A percentile compares a stretch with the other conserved stretches of the same genome.
phyloP scores from a whole-genome alignment of 2,888 invertebrate species.

The Cephus nigrinus region DNA sequence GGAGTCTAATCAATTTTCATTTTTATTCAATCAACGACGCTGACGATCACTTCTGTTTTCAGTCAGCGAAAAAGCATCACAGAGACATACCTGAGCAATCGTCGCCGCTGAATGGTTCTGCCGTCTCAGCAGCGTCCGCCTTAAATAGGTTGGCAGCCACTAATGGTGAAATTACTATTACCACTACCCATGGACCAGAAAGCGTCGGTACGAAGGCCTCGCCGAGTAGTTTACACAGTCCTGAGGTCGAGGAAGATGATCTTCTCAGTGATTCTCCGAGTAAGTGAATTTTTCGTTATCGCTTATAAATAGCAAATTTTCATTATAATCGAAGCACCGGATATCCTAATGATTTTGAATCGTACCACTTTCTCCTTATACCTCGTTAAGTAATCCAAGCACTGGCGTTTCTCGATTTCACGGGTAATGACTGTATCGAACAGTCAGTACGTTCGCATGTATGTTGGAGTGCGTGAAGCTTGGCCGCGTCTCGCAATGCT shows the following conservation, averaged over 20 bases:
- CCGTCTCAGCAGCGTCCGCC: constrained; percentile 70
- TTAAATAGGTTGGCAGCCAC: constrained; percentile 80
- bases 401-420: background rate
- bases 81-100: constrained; percentile 68
- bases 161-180: constrained; percentile 86
- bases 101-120: constrained; percentile 64
- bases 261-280: constrained; percentile 86
- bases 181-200: constrained; percentile 77
- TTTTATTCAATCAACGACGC: background rate
- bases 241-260: constrained; percentile 69
- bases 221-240: constrained; percentile 65
- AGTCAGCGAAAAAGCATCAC: constrained; percentile 64
- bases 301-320: background rate
- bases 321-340: background rate
- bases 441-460: background rate
- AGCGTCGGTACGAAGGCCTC: constrained; percentile 60
- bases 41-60: constrained; percentile 10
- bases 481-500: background rate
- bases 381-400: background rate
- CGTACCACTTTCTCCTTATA: background rate
- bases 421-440: background rate
- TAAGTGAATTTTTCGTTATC: constrained; percentile 67
- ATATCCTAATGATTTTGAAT: background rate
- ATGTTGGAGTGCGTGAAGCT: background rate
- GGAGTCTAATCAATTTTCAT: background rate